These are phyloP conservation scores for Leptinotarsa peninsularis DNA, from an alignment of 2,888 invertebrate genomes.

Conservation along the genomic window DNA sequence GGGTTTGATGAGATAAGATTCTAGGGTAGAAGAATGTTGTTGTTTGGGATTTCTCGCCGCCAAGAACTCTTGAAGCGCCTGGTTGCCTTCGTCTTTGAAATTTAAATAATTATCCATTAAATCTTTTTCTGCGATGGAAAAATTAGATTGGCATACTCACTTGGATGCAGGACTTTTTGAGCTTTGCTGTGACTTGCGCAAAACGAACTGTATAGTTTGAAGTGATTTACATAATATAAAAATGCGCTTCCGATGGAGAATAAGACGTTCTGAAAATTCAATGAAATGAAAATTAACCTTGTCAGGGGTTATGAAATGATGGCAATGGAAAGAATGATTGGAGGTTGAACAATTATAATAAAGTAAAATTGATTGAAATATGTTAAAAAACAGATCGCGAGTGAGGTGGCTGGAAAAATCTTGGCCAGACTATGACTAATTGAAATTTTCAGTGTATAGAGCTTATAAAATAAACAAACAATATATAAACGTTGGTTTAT, in stretches of 20 bases:
- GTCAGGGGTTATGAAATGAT: background rate
- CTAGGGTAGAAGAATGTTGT: conserved; percentile 96
- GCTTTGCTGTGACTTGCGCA: conserved; percentile 99
- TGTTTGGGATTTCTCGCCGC: conserved; percentile 94
- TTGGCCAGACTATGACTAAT: too few species aligned
- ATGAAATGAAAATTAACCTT: background rate
- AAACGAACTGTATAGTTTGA: conserved; percentile 98
- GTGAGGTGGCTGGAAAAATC: too few species aligned
- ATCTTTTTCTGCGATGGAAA: background rate
- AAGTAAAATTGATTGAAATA: too few species aligned
- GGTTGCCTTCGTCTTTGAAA: conserved; percentile 90
- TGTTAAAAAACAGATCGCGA: too few species aligned
- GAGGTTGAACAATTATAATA: too few species aligned
- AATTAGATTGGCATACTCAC: conserved; percentile 73
- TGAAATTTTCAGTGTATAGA: too few species aligned
- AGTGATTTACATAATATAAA: conserved; percentile 97
- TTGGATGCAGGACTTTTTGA: conserved; percentile 97
- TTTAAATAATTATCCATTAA: conserved; percentile 2
- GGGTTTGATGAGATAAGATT: conserved; percentile 98
- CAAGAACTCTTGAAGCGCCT: conserved; percentile 94
- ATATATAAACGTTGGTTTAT: too few species aligned
- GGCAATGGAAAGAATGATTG: too few species aligned
- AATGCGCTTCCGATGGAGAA: conserved; percentile 97
- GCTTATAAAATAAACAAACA: too few species aligned
- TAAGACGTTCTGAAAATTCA: conserved; percentile 84